Evolutionary conservation across 2,797 vertebrate genomes (phyloP), one percentile per base, ranked within the genome.

Genomic region (Eupleurogrammus muticus): DNA sequence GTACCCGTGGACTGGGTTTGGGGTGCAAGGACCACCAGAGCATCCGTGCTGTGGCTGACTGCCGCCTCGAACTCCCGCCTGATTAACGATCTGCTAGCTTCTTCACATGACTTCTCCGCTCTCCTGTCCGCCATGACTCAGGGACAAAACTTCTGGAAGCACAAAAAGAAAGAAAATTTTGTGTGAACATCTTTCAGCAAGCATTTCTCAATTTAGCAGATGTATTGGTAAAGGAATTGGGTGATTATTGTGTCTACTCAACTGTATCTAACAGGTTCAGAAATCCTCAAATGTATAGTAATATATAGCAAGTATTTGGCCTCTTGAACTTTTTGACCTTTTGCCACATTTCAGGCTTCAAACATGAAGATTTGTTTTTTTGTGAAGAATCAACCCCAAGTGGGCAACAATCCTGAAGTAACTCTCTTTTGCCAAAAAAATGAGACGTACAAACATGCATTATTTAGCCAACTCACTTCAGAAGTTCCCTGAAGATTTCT

Each of bases 111-210:
- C 96, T 97, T 96, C 94, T 98, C 97, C 93, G 95, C 95, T 96
- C 97, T 97, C 96, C 97, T 98, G 97, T 99, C 97, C 95, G 97
- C 98, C 97, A 98, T 99, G 98, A 98, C 97, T 99, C 93, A 97
- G 97, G 94, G 94, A 98, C 95, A 98, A 96, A 96, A 96, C 94
- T 92, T 96, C 97, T 98, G 85, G 3, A 75, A 32, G 49, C 1
- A 42, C 11, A 36, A 60, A 55, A 62, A 63, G 1, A 68, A 10
- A 46, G 46, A 36, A 47, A 2, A 55, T 17, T 54, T 0, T 16
- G 51, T 19, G 23, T 53, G 11, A 80, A 48, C 1, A 44, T 19
- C 1, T 17, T 58, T 23, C 11, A 19, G 56, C 10, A 8, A 32
- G 20, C 5, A 52, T 7, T 40, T 5, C 1, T 24, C 7, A 8